phyloP scores from a whole-genome alignment of 35 echinoderm and acorn worm genomes.

The Apostichopus japonicus region DNA sequence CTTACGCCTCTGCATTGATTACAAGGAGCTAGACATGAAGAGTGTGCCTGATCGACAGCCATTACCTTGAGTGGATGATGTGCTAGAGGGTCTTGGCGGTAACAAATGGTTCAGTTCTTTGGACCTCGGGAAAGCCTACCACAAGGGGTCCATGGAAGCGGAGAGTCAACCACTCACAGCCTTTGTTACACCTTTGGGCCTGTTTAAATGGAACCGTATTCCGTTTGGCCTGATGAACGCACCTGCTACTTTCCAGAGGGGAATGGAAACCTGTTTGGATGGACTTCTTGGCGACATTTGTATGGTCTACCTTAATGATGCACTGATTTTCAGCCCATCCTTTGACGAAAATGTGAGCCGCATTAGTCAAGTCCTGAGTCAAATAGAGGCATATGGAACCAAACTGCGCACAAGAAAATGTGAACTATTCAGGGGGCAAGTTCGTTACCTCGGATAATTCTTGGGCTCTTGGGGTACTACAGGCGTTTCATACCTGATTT shows the following conservation, averaged over 20 bases:
- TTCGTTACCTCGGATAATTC: constrained; percentile 35
- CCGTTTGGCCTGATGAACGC: no score
- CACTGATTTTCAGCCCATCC: background rate
- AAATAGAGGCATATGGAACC: constrained; percentile 31
- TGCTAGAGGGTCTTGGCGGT: background rate
- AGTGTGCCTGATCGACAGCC: constrained; percentile 64
- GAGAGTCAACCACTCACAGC: constrained; percentile 38
- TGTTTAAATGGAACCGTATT: no score
- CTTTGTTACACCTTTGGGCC: background rate
- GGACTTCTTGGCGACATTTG: constrained; percentile 42
- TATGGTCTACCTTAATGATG: constrained; percentile 56
- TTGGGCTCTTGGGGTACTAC: constrained; percentile 59
- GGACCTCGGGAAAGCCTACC: constrained; percentile 57
- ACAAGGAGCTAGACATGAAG: background rate
- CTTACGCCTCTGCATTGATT: no score
- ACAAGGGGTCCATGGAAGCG: background rate
- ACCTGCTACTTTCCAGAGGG: no score
- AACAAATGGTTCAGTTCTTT: constrained; percentile 54
- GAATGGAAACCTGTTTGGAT: constrained; percentile 61
- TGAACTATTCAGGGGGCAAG: constrained; percentile 53
- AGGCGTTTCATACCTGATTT: constrained; percentile 48
- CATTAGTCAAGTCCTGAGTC: constrained; percentile 39
- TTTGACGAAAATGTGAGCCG: constrained; percentile 52
- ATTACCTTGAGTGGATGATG: constrained; percentile 61
- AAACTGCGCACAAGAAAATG: constrained; percentile 63